Base-by-base conservation (phyloP, 2,797 vertebrate genomes). In the Triplophysa yarkandensis region DNA sequence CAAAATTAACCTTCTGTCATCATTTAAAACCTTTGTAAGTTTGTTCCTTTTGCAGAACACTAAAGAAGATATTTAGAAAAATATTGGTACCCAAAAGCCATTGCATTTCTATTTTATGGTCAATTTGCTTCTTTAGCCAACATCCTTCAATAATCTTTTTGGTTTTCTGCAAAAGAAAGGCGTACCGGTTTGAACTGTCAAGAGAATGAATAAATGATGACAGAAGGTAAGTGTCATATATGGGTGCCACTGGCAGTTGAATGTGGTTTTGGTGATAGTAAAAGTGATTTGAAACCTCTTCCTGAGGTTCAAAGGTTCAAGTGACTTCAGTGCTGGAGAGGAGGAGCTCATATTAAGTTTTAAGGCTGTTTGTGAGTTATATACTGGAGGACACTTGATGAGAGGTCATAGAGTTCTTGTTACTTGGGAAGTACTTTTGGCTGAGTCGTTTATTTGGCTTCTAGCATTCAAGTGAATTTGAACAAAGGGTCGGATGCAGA, bases 401-500 rank as follows among this genome's bases (percentile, higher is more conserved):
- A 6, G 11, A 54, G 70, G 48, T 30, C n/a, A 28, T 17, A 21
- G 34, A 41, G 46, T 64, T 64, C 58, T 63, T 64, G 46, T 71
- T 27, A 32, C 50, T 46, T 62, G 16, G 8, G 3, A 55, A 25
- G 13, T 48, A 43, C 60, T 48, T 64, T 73, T 64, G 25, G 17
- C 34, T 34, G 54, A 23, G 25, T 55, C 34, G 13, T 23, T 43
- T 64, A 21, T 36, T 63, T 55, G 43, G 23, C 36, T 21, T 16
- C 8, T 32, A 16, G 10, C 8, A 8, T 71, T 23, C 44, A 54
- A 39, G 9, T 64, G 7, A 64, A 30, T 54, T 55, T 73, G 36
- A 73, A 21, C 17, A n/a, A 30, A 43, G 61, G 52, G 8, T 7
- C 44, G 6, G 44, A 46, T 19, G 44, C n/a, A 46, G 17, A 8